A percentile compares a stretch with the other conserved stretches of the same genome.
phyloP scores from a whole-genome alignment of 2,113 vertebrate species.

The Riparia riparia region DNA sequence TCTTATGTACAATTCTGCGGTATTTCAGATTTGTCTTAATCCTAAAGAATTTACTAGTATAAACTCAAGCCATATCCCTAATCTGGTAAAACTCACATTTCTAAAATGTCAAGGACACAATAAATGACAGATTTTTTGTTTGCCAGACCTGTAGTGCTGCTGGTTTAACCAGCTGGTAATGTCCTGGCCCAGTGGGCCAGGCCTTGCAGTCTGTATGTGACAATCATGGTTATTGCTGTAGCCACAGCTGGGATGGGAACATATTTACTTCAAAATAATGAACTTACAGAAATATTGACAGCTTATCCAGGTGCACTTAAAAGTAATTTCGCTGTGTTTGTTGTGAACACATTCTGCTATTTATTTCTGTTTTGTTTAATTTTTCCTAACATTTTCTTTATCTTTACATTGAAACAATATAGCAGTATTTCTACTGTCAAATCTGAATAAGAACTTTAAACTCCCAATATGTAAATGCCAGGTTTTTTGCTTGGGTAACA shows the following conservation, averaged over 20 bases:
- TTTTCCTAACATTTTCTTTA: background rate
- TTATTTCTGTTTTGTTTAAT: background rate
- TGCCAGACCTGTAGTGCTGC: background rate
- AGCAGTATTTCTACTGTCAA: background rate
- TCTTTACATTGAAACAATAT: background rate
- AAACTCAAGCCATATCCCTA: background rate
- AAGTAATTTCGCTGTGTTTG: background rate
- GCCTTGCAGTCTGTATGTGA: background rate
- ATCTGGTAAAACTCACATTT: background rate
- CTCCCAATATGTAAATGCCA: background rate
- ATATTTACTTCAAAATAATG: background rate
- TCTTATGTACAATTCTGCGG: accelerated
- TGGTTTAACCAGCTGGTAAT: background rate
- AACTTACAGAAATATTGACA: background rate
- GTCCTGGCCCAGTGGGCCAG: background rate
- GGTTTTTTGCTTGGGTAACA: background rate
- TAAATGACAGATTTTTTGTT: background rate
- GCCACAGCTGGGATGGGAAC: background rate
- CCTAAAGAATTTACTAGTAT: background rate
- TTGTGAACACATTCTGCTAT: background rate
- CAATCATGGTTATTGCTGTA: background rate
- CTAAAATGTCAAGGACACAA: background rate
- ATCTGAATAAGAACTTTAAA: background rate
- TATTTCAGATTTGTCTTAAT: background rate
- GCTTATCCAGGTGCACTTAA: background rate